Evolutionary conservation across 2,797 vertebrate genomes (phyloP), one percentile per base, ranked within the genome.

Genomic region (Sebastes ruberrimus): DNA sequence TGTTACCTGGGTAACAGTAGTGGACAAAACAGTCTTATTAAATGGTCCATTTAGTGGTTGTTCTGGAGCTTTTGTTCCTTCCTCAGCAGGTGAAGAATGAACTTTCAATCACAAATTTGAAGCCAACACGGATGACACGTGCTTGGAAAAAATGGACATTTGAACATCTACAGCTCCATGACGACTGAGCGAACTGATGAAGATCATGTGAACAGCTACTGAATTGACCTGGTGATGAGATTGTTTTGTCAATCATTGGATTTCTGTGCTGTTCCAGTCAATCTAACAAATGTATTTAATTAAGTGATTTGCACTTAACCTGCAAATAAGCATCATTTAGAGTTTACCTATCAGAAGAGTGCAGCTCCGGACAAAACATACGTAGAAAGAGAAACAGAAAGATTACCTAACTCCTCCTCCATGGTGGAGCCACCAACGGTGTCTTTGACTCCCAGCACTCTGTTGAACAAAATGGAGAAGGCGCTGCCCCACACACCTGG

Each of bases 401-500:
- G 7, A 57, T 92, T 98, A 99, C 99, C 98, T 92, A 99, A 87
- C 94, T 99, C 99, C 92, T 99, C 98, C 92, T 99, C 99, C 99
- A 99, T 99, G 77, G 98, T 99, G 83, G 95, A 95, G 56, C 94
- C 93, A 0, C 96, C 97, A 75, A 80, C 86, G 69, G 92, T 94
- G 80, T 96, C 97, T 49, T 97, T 97, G 86, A 99, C 94, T 9
- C 98, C 98, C 64, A 99, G 92, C 14, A 99, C 97, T 95, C 99
- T 96, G 96, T 99, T 99, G 93, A 99, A 98, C 74, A 99, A 91
- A 90, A 99, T 99, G 25, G 99, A 99, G 95, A 99, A 99, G 35
- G 99, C 99, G 75, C 98, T 99, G 84, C 99, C 99, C 99, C 99
- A 99, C 67, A 99, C 96, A 55, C 99, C 99, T 99, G 84, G 23